phyloP scores from a whole-genome alignment of 2,797 vertebrate genomes.

The Poecilia velifera region DNA sequence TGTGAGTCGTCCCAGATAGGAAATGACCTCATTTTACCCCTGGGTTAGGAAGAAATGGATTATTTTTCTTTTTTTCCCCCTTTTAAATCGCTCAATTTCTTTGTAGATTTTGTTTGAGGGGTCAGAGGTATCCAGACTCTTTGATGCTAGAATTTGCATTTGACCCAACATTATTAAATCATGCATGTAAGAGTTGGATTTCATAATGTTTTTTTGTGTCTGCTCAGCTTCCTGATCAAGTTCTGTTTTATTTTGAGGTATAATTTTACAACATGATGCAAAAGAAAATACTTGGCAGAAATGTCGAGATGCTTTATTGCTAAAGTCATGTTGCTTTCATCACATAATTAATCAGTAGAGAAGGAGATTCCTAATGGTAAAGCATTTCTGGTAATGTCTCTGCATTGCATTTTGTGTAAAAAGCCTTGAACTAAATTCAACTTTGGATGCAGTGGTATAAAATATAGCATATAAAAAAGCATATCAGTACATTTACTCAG shows the following conservation, averaged over 20 bases:
- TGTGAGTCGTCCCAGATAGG: slow-evolving; percentile 78
- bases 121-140: slow-evolving; percentile 22
- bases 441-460: not conserved
- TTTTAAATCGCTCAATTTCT: slow-evolving; percentile 47
- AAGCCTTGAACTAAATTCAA: not conserved
- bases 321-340: not conserved
- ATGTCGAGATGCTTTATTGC: not conserved
- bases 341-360: not conserved
- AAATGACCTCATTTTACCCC: slow-evolving; percentile 82
- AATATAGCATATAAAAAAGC: not conserved
- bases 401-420: not conserved
- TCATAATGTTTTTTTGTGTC: slow-evolving; percentile 5
- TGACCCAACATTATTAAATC: slow-evolving; percentile 29
- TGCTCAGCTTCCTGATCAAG: not conserved
- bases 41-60: slow-evolving; percentile 77
- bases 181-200: not conserved
- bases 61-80: slow-evolving; percentile 60
- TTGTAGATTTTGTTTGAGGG: slow-evolving; percentile 34
- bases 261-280: not conserved
- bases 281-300: slow-evolving; percentile 1
- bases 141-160: slow-evolving; percentile 43
- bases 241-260: not conserved
- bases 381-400: not conserved
- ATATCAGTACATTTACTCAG: not conserved
- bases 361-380: not conserved